Percentiles rank a stretch among this genome's conserved stretches.
phyloP scores from a whole-genome alignment of 2,888 invertebrate species.

The Marronus borbonicus region DNA sequence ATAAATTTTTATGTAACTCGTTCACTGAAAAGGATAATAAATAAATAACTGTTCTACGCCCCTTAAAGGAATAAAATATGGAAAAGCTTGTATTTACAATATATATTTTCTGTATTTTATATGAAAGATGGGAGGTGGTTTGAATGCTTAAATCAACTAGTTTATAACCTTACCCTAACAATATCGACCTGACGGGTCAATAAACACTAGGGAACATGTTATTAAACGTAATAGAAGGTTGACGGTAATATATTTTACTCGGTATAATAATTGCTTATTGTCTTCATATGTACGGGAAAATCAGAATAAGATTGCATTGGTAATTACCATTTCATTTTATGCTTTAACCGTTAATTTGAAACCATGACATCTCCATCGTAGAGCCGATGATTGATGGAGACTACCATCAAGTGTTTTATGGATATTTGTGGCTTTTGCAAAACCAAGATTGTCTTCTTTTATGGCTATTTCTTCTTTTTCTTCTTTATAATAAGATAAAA shows the following conservation, averaged over 20 bases:
- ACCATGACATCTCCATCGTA: slow-evolving; percentile 9
- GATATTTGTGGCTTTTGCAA: slow-evolving; percentile 11
- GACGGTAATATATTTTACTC: slow-evolving; percentile 1
- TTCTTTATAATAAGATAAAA: too few species aligned
- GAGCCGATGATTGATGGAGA: neutral
- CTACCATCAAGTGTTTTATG: neutral
- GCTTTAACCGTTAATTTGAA: slow-evolving; percentile 36
- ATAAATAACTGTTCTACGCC: neutral
- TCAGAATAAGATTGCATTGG: slow-evolving; percentile 12
- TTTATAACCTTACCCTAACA: slow-evolving; percentile 1
- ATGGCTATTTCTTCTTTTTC: neutral
- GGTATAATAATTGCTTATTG: slow-evolving; percentile 17
- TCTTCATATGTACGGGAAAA: slow-evolving; percentile 1
- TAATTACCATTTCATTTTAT: slow-evolving; percentile 45
- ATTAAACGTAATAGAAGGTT: neutral
- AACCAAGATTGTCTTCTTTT: neutral
- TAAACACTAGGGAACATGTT: neutral
- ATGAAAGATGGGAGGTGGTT: slow-evolving; percentile 11
- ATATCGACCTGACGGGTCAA: neutral
- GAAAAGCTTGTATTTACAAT: neutral
- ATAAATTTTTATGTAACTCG: too few species aligned
- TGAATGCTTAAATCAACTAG: neutral
- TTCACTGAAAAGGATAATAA: slow-evolving; percentile 6
- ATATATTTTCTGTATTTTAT: slow-evolving; percentile 16
- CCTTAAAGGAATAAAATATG: neutral